A percentile compares a stretch with the other conserved stretches of the same genome.
phyloP scores from a whole-genome alignment of 2,113 vertebrate species.

The Macquaria australasica region DNA sequence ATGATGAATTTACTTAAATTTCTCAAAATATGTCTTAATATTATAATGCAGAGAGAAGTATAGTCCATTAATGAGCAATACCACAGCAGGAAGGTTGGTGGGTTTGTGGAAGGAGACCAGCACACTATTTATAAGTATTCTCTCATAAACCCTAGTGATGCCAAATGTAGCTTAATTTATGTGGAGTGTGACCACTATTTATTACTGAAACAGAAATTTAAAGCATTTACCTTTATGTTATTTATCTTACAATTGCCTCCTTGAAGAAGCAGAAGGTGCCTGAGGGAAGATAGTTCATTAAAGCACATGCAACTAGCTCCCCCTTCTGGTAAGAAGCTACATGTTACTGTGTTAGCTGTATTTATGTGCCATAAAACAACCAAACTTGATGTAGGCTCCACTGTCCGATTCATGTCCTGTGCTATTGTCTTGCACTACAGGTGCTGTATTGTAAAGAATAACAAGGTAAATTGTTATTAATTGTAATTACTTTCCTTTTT shows the following conservation, averaged over 20 bases:
- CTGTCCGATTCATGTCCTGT: not conserved
- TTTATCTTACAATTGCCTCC: not conserved
- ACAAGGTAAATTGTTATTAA: not conserved
- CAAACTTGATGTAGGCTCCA: not conserved
- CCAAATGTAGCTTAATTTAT: not conserved
- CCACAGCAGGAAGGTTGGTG: not conserved
- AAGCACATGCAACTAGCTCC: constrained; percentile 44
- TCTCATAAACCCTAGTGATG: not conserved
- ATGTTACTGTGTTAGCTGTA: not conserved
- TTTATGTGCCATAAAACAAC: not conserved
- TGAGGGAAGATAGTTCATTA: not conserved
- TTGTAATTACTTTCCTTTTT: not conserved
- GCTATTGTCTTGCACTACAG: not conserved
- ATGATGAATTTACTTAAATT: not conserved
- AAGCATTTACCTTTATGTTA: not conserved
- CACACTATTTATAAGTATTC: not conserved
- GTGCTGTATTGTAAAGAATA: not conserved
- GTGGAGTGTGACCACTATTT: not conserved
- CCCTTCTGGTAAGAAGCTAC: constrained; percentile 39
- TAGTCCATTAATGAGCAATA: not conserved
- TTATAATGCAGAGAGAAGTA: not conserved
- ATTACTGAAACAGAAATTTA: not conserved
- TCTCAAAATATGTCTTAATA: not conserved
- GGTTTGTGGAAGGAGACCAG: not conserved
- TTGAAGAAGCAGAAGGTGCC: not conserved